Base-by-base conservation (phyloP, 2,888 invertebrate genomes). In the Orthonychiurus folsomi region DNA sequence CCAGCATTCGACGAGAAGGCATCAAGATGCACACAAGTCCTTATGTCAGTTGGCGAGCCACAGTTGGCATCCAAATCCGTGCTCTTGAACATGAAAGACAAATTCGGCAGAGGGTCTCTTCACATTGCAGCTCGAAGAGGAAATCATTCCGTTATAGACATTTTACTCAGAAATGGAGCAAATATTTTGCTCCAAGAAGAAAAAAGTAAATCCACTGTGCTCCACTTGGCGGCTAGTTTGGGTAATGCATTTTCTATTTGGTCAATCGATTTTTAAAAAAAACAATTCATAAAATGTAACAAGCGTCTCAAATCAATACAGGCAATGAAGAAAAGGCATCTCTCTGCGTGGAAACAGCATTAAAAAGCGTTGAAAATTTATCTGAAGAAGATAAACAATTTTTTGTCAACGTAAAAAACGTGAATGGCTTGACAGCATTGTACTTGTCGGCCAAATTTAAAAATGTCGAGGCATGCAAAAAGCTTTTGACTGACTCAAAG, bases 171-270 rank as follows among this genome's bases (percentile, higher is more conserved):
- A 9, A 18, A 28, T n/a, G 50, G 37, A 37, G 59, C 47, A n/a
- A 59, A 59, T 48, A 21, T 21, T 52, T 50, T 59, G 24, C 12
- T 59, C n/a, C 59, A 59, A 59, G 59, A 37, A 20, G 59, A 59
- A 23, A 9, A 59, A 59, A 59, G 23, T 24, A 3, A n/a, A 37
- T 15, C 3, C 21, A 50, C 59, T 18, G 48, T 24, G 5, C 25
- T 59, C 5, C 59, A 59, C 26, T 23, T 59, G 37, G 59, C 59
- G 2, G 59, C 59, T 3, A 37, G 47, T 3, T 50, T 59, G 20
- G 59, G 59, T 48, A 59, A 59, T 12, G 48, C n/a, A n/a, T n/a
- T n/a, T n/a, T n/a, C n/a, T n/a, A 24, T n/a, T 47, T 12, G n/a
- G 52, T 52, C 3, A n/a, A n/a, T 3, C n/a, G 23, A 52, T 21